Evolutionary conservation across 2,888 invertebrate species (phyloP).

Genomic region (Autographa pulchrina): DNA sequence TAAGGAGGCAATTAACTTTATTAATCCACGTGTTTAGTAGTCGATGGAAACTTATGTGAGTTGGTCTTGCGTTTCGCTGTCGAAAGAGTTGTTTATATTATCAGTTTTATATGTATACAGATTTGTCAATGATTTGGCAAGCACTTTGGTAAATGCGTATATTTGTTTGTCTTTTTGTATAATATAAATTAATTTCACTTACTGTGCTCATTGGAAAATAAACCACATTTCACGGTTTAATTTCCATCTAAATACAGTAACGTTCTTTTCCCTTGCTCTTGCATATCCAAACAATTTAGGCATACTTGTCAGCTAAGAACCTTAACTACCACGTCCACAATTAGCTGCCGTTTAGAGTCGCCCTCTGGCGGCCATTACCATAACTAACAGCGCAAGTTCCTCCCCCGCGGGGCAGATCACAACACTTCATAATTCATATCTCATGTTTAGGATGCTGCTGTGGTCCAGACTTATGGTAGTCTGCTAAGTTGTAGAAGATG

Average conservation of each 20-base stretch:
- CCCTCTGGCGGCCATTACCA: neutral
- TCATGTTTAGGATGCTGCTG: neutral
- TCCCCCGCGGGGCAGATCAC: neutral
- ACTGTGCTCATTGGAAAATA: no score
- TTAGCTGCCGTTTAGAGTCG: slow-evolving; percentile 1
- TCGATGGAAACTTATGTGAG: neutral
- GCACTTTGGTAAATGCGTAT: no score
- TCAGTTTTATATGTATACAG: no score
- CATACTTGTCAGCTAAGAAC: neutral
- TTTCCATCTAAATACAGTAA: neutral
- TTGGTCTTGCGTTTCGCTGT: neutral
- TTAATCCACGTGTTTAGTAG: neutral
- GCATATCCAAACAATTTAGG: neutral
- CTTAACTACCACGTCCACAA: neutral
- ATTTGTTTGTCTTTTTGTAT: no score
- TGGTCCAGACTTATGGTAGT: neutral
- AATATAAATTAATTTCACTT: no score
- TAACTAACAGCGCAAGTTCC: neutral
- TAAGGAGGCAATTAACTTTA: neutral
- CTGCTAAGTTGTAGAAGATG: neutral
- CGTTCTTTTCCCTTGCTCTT: neutral
- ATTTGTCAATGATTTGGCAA: no score
- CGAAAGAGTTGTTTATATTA: neutral
- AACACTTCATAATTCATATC: neutral
- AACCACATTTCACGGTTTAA: neutral